Evolutionary conservation across 2,797 vertebrate species (phyloP).

Genomic region (Echiichthys vipera): DNA sequence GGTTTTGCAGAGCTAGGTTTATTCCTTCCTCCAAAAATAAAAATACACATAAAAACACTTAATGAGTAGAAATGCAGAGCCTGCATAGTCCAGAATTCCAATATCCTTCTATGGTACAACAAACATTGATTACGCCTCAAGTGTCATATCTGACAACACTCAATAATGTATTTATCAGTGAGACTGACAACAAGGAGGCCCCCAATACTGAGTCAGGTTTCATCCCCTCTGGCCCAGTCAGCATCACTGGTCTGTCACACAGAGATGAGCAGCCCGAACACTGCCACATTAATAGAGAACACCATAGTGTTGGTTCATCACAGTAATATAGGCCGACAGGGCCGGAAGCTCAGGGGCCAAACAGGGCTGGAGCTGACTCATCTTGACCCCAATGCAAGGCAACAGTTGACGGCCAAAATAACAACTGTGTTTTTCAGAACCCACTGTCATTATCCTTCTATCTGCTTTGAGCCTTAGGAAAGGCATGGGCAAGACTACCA

Average conservation of each 20-base stretch:
- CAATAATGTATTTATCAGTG: constrained; percentile 69
- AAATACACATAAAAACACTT: background rate
- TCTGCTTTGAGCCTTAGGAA: background rate
- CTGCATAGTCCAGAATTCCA: constrained; percentile 4
- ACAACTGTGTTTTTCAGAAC: constrained; percentile 43
- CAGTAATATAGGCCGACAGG: constrained; percentile 62
- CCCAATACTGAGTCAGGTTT: constrained; percentile 66
- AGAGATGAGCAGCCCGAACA: constrained; percentile 33
- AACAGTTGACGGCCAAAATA: constrained; percentile 66
- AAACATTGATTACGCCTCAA: constrained; percentile 66
- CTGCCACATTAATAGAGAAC: constrained; percentile 51
- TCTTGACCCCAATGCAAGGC: constrained; percentile 66
- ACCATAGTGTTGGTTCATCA: constrained; percentile 58
- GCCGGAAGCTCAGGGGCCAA: constrained; percentile 42
- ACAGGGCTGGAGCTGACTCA: constrained; percentile 58
- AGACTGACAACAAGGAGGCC: constrained; percentile 67
- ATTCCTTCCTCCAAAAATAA: background rate
- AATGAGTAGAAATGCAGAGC: background rate
- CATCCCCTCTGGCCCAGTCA: constrained; percentile 56
- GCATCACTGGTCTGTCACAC: constrained; percentile 51
- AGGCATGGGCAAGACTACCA: constrained; percentile 4
- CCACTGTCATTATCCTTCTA: constrained; percentile 4
- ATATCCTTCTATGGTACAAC: constrained; percentile 40
- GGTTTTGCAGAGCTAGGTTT: background rate
- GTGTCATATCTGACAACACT: constrained; percentile 74